Conservation (phyloP, 1,140 invertebrate genomes). For the Pseudomyrmex sp. region DNA sequence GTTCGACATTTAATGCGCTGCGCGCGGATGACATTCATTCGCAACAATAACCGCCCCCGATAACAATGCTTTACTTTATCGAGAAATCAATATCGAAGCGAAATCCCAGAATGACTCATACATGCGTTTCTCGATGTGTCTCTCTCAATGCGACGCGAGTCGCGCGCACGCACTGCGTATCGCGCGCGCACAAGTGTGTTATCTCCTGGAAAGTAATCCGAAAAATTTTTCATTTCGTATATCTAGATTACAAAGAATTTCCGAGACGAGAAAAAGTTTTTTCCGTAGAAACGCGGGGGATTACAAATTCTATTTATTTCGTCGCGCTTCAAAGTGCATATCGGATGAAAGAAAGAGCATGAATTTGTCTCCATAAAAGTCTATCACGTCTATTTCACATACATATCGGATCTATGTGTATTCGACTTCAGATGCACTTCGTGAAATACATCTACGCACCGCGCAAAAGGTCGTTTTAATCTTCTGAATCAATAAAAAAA, state of each 20-base stretch:
- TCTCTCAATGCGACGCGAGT: not conserved
- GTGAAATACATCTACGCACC: not conserved
- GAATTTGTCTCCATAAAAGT: not conserved
- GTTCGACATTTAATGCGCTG: not conserved
- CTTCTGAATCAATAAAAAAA: no score
- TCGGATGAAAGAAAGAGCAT: not conserved
- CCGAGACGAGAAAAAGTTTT: no score
- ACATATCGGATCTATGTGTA: not conserved
- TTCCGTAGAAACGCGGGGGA: not conserved
- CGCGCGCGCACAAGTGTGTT: not conserved
- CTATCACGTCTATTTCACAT: not conserved
- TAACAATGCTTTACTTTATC: conserved; percentile 6
- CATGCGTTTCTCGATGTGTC: not conserved
- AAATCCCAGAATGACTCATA: conserved; percentile 24
- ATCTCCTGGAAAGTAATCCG: conserved; percentile 11
- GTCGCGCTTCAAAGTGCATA: not conserved
- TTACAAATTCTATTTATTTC: conserved; percentile 11
- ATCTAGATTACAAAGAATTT: not conserved
- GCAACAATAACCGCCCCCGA: conserved; percentile 5
- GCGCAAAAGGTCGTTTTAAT: not conserved
- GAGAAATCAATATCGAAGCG: conserved; percentile 35
- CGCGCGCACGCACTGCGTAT: not conserved
- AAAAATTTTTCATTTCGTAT: conserved; percentile 22
- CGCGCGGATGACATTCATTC: not conserved
- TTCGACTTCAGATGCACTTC: not conserved